Base-by-base conservation (phyloP, 2,888 invertebrate genomes). In the Hofmannophila pseudospretella region DNA sequence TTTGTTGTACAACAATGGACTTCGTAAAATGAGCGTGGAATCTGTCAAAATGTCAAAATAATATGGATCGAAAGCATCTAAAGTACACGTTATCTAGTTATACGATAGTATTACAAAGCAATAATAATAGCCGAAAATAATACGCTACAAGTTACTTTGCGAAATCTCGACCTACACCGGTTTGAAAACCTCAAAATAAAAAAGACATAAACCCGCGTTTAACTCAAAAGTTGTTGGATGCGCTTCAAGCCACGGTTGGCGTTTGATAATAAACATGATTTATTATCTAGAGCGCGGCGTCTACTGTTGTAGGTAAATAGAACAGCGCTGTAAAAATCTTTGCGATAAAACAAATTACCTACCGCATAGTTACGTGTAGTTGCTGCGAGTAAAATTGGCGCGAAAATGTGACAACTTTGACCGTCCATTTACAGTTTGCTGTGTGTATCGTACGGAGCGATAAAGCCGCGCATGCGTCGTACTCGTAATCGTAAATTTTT, bases 41-140 rank as follows among this genome's bases (percentile, higher is more conserved):
- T 69, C 58, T 61, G 55, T 63, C 65, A 64, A 58, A 67, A 72
- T 61, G 55, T 63, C 65, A 64, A 58, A 67, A 72, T 70, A 74
- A 62, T 48, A 56, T 9, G 9, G 70, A 66, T 70, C 70, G 65
- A 70, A 72, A 68, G 55, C 63, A 62, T 58, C 58, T 51, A 58
- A 45, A 42, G 34, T 41, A 51, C 48, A 44, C 42, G 54, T 58
- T 70, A 70, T 71, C 66, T 55, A n/a, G n/a, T n/a, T 32, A 23
- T 44, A 46, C 41, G 44, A 51, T 45, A 47, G 50, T 56, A 58
- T 52, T 51, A 36, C 40, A 7, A n/a, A 11, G 7, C 16, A 38
- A 44, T 45, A 47, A 41, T 48, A 36, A 41, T 38, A 34, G 11
- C 20, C 22, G 12, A 8, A 16, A 7, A 11, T 22, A 22, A 22